Conservation (phyloP, 1,140 invertebrate genomes). For the Ylistrum balloti region DNA sequence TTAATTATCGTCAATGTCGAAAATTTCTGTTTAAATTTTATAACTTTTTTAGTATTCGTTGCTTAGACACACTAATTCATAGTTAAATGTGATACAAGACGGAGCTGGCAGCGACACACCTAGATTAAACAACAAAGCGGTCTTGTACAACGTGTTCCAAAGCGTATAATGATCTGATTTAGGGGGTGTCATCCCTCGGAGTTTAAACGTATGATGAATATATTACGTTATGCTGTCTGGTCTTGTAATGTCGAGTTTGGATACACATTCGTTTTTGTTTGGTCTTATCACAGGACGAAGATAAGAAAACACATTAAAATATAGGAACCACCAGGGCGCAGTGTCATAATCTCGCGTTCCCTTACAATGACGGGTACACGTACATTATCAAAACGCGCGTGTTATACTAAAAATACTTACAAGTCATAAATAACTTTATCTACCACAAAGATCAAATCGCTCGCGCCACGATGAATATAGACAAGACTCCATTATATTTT, state of each 20-base stretch:
- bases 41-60: background rate
- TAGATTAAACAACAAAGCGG: background rate
- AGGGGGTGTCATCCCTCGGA: background rate
- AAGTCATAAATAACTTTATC: background rate
- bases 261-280: conserved; percentile 1
- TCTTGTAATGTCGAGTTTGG: background rate
- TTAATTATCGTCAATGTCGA: conserved; percentile 6
- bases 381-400: background rate
- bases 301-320: conserved; percentile 34
- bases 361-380: conserved; percentile 13
- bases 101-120: background rate
- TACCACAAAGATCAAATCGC: too few species aligned
- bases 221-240: conserved; percentile 27
- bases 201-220: conserved; percentile 19
- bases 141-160: background rate
- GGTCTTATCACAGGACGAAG: background rate
- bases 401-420: background rate
- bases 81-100: background rate
- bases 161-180: conserved; percentile 28
- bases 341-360: background rate
- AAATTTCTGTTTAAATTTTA: background rate
- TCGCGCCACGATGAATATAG: too few species aligned
- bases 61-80: background rate
- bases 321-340: background rate
- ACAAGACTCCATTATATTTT: too few species aligned